phyloP scores from a whole-genome alignment of 2,113 vertebrate species.

The Isichthys henryi region DNA sequence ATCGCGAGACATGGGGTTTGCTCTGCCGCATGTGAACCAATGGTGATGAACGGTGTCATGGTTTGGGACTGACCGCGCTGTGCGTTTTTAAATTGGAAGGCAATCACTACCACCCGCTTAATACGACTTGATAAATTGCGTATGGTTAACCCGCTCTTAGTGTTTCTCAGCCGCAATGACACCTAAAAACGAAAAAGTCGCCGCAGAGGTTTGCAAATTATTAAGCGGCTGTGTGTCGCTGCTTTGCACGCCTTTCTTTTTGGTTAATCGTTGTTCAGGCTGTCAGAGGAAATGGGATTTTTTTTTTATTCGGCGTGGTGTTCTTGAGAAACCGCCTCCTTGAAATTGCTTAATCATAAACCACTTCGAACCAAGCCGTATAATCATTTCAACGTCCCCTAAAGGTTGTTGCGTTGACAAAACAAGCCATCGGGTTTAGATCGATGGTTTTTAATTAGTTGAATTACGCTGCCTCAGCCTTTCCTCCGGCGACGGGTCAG shows the following conservation, averaged over 20 bases:
- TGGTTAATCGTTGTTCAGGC: background rate
- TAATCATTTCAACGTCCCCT: background rate
- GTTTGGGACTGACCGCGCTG: background rate
- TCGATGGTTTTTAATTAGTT: background rate
- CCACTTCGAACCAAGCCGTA: background rate
- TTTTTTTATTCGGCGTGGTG: background rate
- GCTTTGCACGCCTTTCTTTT: background rate
- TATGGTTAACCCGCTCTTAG: background rate
- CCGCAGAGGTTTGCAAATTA: background rate
- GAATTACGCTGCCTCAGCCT: background rate
- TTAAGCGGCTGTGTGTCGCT: background rate
- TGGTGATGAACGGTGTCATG: slow-evolving; percentile 18
- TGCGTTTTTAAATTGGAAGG: background rate
- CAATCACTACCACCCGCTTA: background rate
- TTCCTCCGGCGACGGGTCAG: background rate
- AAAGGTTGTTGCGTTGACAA: background rate
- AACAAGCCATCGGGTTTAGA: background rate
- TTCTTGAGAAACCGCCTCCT: background rate
- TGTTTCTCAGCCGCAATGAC: background rate
- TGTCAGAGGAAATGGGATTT: background rate
- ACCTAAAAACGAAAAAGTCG: background rate
- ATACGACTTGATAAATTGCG: background rate
- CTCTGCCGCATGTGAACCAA: background rate
- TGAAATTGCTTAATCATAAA: background rate
- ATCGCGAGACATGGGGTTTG: slow-evolving; percentile 56